phyloP scores from a whole-genome alignment of 2,113 vertebrate genomes.

The Mirza zaza region DNA sequence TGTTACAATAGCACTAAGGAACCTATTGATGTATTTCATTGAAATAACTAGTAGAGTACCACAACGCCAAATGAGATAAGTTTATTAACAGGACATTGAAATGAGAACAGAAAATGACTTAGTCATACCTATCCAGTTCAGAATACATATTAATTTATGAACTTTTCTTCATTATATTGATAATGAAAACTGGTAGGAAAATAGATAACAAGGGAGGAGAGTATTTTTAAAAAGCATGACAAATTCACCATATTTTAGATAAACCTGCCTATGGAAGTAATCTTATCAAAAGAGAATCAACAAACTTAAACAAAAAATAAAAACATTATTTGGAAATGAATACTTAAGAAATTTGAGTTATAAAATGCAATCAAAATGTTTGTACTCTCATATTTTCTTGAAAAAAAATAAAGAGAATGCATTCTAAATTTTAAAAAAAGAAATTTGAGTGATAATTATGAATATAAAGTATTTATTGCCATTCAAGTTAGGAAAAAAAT shows the following conservation, averaged over 20 bases:
- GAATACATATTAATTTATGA: neutral
- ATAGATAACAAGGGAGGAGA: neutral
- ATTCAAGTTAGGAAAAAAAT: neutral
- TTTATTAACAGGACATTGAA: neutral
- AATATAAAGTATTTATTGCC: neutral
- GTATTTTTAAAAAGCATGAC: neutral
- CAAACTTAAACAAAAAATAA: neutral
- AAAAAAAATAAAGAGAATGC: too few species aligned
- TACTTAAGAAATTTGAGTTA: neutral
- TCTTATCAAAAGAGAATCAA: neutral
- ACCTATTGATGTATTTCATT: neutral
- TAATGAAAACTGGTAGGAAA: neutral
- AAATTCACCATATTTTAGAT: neutral
- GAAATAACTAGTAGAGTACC: neutral
- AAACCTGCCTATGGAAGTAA: neutral
- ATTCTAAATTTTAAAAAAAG: too few species aligned
- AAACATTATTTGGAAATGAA: neutral
- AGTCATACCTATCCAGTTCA: neutral
- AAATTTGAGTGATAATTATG: neutral
- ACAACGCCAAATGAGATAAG: neutral
- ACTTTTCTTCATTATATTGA: conserved; percentile 11
- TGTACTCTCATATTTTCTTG: too few species aligned
- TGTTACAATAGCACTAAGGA: neutral
- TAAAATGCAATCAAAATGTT: neutral
- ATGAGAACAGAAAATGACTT: conserved; percentile 21